Evolutionary conservation across 2,888 invertebrate genomes (phyloP), one percentile per base, ranked within the genome.

Genomic region (Phortica magna): DNA sequence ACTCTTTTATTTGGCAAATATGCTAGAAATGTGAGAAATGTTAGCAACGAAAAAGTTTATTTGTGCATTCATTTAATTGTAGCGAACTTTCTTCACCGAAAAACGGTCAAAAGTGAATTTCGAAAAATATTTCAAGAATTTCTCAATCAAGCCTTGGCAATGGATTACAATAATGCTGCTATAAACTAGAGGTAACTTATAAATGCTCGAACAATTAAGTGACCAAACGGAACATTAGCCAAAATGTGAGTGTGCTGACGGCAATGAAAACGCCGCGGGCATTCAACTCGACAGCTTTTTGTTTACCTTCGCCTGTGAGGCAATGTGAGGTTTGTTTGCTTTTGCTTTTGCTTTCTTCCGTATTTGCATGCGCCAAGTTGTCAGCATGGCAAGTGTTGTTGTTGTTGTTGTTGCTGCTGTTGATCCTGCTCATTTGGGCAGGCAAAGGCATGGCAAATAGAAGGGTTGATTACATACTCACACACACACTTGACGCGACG

Each of bases 231-330:
- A 31, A 10, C 22, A 61, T 61, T 61, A 4, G 10, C 3, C 19
- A 22, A n/a, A 61, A 1, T 17, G 31, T 22, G 3, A 61, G 22
- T 61, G 17, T 17, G 19, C 61, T 19, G 14, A 7, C 48, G 9
- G 48, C 48, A 2, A 48, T 31, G 31, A 2, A 2, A 48, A 6
- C 14, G 48, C 61, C 61, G 7, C 10, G 61, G 19, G 61, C 61
- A 61, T 61, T 61, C 61, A 61, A 61, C 61, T 61, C 61, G 10
- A 22, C 17, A 17, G 55, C 6, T 9, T n/a, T 55, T 55, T 61
- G 22, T 61, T 61, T 61, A 19, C 61, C 22, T 17, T 17, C 7
- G 22, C 17, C 17, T 31, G 22, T 61, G 61, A 61, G 61, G 10
- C 61, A 9, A 4, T 61, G 22, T 61, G 61, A 61, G 7, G 19